Percentiles rank a stretch among this genome's conserved stretches.
phyloP scores from a whole-genome alignment of 2,888 invertebrate genomes.

The Anarsia innoxiella region DNA sequence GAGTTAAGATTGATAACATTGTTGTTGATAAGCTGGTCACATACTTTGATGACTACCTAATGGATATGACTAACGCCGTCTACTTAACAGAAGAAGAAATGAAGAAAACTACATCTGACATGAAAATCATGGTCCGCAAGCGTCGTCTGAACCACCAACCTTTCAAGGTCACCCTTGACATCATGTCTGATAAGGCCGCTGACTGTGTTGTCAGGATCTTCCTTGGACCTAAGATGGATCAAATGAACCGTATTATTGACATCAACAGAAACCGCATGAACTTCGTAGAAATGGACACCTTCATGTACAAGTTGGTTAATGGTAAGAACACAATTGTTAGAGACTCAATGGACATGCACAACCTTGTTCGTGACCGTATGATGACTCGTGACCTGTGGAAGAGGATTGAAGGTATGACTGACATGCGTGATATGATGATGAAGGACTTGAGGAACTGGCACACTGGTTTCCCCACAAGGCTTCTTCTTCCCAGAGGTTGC shows the following conservation, averaged over 20 bases:
- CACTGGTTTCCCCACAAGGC: slow-evolving; percentile 81
- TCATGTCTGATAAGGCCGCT: slow-evolving; percentile 72
- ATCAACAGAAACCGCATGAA: slow-evolving; percentile 75
- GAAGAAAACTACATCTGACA: slow-evolving; percentile 61
- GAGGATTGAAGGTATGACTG: slow-evolving; percentile 73
- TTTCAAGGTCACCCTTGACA: slow-evolving; percentile 73
- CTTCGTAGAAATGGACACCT: slow-evolving; percentile 79
- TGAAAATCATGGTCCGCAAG: slow-evolving; percentile 72
- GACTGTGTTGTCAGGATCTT: slow-evolving; percentile 79
- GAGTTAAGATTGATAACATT: slow-evolving; percentile 77
- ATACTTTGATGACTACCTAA: slow-evolving; percentile 80
- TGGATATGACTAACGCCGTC: slow-evolving; percentile 78
- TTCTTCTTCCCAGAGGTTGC: slow-evolving; percentile 82
- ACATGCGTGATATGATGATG: slow-evolving; percentile 40
- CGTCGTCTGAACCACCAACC: slow-evolving; percentile 79
- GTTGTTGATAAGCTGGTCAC: slow-evolving; percentile 79
- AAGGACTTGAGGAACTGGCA: slow-evolving; percentile 64
- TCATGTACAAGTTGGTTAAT: slow-evolving; percentile 74
- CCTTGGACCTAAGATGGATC: slow-evolving; percentile 81
- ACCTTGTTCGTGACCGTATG: slow-evolving; percentile 78
- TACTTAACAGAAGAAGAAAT: slow-evolving; percentile 60
- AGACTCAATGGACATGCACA: slow-evolving; percentile 79
- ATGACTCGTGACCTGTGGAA: slow-evolving; percentile 78
- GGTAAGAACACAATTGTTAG: slow-evolving; percentile 81
- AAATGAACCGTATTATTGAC: slow-evolving; percentile 69